Evolutionary conservation across 2,113 vertebrate genomes (phyloP), one percentile per base, ranked within the genome.

Genomic region (Oryzias woworae): DNA sequence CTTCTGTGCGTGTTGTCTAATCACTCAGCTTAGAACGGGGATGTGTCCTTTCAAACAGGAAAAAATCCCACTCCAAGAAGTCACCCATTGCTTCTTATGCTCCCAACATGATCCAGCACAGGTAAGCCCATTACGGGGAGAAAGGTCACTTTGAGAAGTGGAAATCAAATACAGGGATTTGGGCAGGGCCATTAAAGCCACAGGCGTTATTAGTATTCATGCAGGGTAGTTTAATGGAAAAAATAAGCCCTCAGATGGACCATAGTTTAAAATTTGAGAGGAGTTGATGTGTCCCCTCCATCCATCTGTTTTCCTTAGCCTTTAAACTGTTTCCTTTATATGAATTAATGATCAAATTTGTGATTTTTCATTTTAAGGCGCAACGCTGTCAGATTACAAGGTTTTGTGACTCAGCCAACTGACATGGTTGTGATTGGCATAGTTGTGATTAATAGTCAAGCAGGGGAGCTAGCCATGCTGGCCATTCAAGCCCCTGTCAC

Each of bases 161-260:
- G 84, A 91, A 92, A 91, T 91, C 86, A 90, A 91, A 91, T 88
- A 89, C 83, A 80, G 75, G 75, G 82, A 88, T 87, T 88, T 87
- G 80, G 82, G 83, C 80, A 89, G 85, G 84, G 82, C 85, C 78
- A 89, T 90, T 91, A 90, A 36, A 89, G 84, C 73, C 64, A 82
- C 81, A 52, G 10, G 80, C 67, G 76, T 82, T 75, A 90, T 92
- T 92, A 91, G 89, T 91, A 92, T 92, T 91, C 92, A 91, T 89
- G 80, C 53, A 60, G 76, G 48, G 80, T 76, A 82, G 80, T 89
- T 89, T 89, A 91, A 90, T 88, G 83, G 85, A 83, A 89, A 91
- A 88, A 89, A 85, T 81, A 87, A 90, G 87, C 65, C 65, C 70
- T 81, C 73, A 73, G 75, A 82, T 80, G 75, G 81, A 73, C 80